Base-by-base conservation (phyloP, 2,113 vertebrate species). In the Caretta caretta region DNA sequence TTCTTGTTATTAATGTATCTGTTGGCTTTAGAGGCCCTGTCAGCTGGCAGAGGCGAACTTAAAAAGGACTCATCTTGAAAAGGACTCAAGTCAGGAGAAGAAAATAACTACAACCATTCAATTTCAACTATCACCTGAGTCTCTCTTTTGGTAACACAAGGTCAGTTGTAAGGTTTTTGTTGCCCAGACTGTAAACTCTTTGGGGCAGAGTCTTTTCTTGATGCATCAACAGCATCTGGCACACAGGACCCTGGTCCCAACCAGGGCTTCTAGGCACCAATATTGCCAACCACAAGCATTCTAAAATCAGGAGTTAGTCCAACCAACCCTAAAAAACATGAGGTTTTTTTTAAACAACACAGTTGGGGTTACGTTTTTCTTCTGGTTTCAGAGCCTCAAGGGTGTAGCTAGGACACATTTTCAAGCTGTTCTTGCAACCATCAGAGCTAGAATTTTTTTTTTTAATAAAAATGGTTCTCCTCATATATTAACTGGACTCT, bases 401-500 rank as follows among this genome's bases (percentile, higher is more conserved):
- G 31, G 25, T 19, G n/a, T 31, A 72, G 19, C 4, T 38, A 22
- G 9, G 65, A 22, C n/a, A 38, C 17, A 10, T 72, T 72, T 38
- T 38, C n/a, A 38, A 38, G 65, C 65, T 69, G 22, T n/a, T 38
- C 65, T 65, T 19, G 35, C 65, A 51, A 53, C 16, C 29, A 9
- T 1, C 27, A 62, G 27, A 54, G 84, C 0, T 56, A 27, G 10
- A 57, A 75, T 80, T 13, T 8, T 14, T 25, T 4, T 24, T 38
- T 46, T 38, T 46, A 4, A 82, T 24, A 2, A 9, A 50, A 24
- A 31, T 19, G 22, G 38, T 5, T 62, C 80, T 25, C 6, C 20
- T 35, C 0, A 0, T 1, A 10, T 2, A 86, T 56, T 1, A 29
- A 86, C 0, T 1, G 27, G 53, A 50, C 80, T 62, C 62, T 54